phyloP scores from a whole-genome alignment of 2,113 vertebrate genomes.

The Paedocypris sp. region DNA sequence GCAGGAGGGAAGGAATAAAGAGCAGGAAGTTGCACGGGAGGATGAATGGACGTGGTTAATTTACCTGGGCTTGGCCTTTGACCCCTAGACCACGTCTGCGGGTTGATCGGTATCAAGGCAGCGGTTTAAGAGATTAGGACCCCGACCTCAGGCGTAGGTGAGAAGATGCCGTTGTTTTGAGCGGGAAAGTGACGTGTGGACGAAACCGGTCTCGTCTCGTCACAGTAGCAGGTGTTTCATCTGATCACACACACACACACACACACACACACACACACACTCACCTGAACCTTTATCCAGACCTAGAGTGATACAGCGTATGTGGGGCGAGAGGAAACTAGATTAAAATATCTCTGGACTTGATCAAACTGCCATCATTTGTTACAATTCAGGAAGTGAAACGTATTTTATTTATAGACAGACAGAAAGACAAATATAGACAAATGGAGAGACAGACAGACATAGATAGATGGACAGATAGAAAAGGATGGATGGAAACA shows the following conservation, averaged over 20 bases:
- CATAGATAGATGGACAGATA: too few species aligned
- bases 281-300: constrained; percentile 2
- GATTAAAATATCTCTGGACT: background rate
- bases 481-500: too few species aligned
- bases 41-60: constrained; percentile 1
- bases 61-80: background rate
- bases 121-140: too few species aligned
- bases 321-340: background rate
- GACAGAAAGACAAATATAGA: too few species aligned
- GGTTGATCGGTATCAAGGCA: too few species aligned
- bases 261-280: background rate
- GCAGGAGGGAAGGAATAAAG: background rate
- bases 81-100: too few species aligned
- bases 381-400: too few species aligned
- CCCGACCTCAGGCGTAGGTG: too few species aligned
- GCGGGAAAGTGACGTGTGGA: too few species aligned
- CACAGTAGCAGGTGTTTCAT: constrained; percentile 18
- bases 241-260: background rate
- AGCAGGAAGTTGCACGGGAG: background rate
- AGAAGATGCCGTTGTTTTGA: too few species aligned
- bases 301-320: background rate
- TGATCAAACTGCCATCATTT: background rate
- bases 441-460: too few species aligned
- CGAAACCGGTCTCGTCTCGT: constrained; percentile 15
- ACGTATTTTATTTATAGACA: too few species aligned